A percentile compares a stretch with the other conserved stretches of the same genome.
These are phyloP conservation scores for Physocephala rufipes DNA, from an alignment of 2,888 invertebrate genomes.

Conservation along the genomic window DNA sequence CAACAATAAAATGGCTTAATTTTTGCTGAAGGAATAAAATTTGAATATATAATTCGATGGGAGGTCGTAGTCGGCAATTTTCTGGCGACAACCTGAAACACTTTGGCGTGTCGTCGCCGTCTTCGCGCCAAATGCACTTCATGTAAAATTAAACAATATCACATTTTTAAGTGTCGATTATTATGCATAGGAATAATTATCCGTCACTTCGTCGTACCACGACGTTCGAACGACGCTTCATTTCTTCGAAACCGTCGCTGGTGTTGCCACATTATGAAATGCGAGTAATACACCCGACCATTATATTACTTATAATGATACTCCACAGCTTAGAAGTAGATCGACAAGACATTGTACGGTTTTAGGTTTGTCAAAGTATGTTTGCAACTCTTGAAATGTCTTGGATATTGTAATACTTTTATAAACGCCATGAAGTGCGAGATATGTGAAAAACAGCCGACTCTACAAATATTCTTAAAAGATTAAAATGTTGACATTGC, in stretches of 20 bases:
- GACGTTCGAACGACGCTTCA: neutral
- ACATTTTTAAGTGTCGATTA: neutral
- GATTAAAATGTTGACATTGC: slow-evolving; percentile 10
- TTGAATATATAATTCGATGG: slow-evolving; percentile 28
- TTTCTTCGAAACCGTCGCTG: neutral
- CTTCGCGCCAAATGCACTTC: slow-evolving; percentile 13
- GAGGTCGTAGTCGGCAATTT: slow-evolving; percentile 18
- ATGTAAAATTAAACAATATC: slow-evolving; percentile 19
- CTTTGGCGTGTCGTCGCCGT: neutral
- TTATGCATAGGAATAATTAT: slow-evolving; percentile 11
- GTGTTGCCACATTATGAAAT: neutral
- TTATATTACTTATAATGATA: slow-evolving; percentile 9
- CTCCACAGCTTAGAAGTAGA: slow-evolving; percentile 3
- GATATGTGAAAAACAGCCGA: no score
- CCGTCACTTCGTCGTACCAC: neutral
- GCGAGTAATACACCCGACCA: slow-evolving; percentile 17
- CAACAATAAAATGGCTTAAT: no score
- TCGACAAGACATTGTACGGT: neutral
- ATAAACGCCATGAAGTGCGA: no score
- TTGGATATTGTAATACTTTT: no score
- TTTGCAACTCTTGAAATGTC: no score
- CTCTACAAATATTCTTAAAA: neutral
- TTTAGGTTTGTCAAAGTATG: neutral
- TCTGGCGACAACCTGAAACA: neutral
- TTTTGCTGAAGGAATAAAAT: slow-evolving; percentile 19